phyloP scores from a whole-genome alignment of 2,797 vertebrate species.

The Bryconaethiops microstoma region DNA sequence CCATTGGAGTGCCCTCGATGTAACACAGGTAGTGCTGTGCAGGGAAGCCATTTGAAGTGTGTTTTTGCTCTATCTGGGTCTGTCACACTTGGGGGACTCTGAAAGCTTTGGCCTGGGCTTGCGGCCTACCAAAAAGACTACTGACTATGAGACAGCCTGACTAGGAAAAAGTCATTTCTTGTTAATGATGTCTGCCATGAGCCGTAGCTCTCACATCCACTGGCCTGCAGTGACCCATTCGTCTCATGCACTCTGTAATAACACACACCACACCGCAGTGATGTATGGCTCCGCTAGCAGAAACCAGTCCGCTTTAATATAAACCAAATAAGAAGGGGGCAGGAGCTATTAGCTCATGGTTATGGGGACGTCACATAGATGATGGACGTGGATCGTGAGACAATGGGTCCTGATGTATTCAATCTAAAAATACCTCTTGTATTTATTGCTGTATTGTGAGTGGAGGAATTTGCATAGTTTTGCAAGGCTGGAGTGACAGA shows the following conservation, averaged over 20 bases:
- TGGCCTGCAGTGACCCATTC: slow-evolving; percentile 53
- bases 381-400: not conserved
- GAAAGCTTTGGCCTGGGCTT: slow-evolving; percentile 61
- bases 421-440: slow-evolving; percentile 28
- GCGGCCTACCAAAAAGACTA: slow-evolving; percentile 58
- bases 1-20: not conserved
- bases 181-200: slow-evolving; percentile 63
- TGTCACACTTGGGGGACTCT: slow-evolving; percentile 63
- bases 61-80: slow-evolving; percentile 29
- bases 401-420: not conserved
- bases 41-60: not conserved
- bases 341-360: slow-evolving; percentile 6
- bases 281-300: slow-evolving; percentile 34
- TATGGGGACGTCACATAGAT: not conserved
- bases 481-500: not conserved
- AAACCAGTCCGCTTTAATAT: slow-evolving; percentile 20
- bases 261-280: slow-evolving; percentile 42
- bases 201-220: slow-evolving; percentile 57
- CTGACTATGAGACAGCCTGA: slow-evolving; percentile 48
- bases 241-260: slow-evolving; percentile 35
- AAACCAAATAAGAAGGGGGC: slow-evolving; percentile 3
- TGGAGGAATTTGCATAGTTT: not conserved
- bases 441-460: slow-evolving; percentile 14
- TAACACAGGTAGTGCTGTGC: not conserved
- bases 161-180: slow-evolving; percentile 64